Conservation (phyloP, 2,797 vertebrate species). For the Notolepis coatsorum region DNA sequence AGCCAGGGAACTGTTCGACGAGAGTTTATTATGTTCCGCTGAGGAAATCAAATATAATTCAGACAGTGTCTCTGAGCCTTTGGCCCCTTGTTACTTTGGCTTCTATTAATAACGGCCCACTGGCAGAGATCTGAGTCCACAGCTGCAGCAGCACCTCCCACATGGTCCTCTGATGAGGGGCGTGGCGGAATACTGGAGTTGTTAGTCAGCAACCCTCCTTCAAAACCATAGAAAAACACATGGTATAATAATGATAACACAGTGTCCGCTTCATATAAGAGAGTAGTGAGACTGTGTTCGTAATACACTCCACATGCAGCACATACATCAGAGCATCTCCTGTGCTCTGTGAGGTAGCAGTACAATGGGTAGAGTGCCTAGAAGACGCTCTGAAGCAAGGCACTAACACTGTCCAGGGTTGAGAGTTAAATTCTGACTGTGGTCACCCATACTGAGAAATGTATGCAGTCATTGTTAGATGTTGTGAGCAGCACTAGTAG, state of each 20-base stretch:
- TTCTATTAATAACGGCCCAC: conserved; percentile 26
- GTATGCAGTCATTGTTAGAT: too few species aligned
- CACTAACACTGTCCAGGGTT: too few species aligned
- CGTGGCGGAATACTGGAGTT: background rate
- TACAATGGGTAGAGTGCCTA: too few species aligned
- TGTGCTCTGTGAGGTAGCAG: too few species aligned
- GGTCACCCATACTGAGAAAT: too few species aligned
- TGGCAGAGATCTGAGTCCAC: background rate
- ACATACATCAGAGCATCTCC: too few species aligned
- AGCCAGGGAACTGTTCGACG: background rate
- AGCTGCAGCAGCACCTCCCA: conserved; percentile 25
- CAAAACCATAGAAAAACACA: background rate
- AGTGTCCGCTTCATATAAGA: background rate
- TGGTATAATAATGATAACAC: background rate
- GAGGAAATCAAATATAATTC: conserved; percentile 14
- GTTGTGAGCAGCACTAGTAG: too few species aligned
- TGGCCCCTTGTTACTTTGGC: conserved; percentile 13
- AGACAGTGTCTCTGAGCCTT: conserved; percentile 5
- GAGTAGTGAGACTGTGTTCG: too few species aligned
- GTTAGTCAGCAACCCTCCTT: too few species aligned
- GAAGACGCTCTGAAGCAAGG: too few species aligned
- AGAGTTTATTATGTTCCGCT: background rate
- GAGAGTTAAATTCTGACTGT: too few species aligned
- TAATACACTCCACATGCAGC: too few species aligned
- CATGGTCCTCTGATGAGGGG: conserved; percentile 3